A percentile compares a stretch with the other conserved stretches of the same genome.
These are phyloP conservation scores for Malacosoma neustria DNA, from an alignment of 2,888 invertebrate genomes.

Conservation along the genomic window DNA sequence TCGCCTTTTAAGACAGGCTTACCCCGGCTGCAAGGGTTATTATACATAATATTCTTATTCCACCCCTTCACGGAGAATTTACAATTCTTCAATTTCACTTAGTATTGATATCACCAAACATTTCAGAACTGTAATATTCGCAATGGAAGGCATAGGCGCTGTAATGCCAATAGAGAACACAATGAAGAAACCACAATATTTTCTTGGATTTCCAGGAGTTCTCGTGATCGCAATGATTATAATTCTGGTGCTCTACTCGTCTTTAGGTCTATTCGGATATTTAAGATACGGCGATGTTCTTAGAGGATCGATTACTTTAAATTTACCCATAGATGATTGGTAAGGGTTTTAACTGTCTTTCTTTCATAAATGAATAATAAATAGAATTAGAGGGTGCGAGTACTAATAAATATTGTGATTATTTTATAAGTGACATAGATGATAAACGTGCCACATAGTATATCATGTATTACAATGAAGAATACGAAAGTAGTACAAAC, in stretches of 20 bases:
- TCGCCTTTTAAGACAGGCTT: not conserved
- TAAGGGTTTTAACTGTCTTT: constrained; percentile 48
- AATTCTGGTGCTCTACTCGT: constrained; percentile 83
- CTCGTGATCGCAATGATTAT: constrained; percentile 89
- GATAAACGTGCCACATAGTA: too few species aligned
- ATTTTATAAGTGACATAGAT: too few species aligned
- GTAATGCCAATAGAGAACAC: constrained; percentile 95
- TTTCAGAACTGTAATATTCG: constrained; percentile 92
- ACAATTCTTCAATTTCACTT: too few species aligned
- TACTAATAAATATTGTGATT: too few species aligned
- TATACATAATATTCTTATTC: too few species aligned
- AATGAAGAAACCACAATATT: constrained; percentile 88
- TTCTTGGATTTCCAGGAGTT: constrained; percentile 88
- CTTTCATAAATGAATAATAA: too few species aligned
- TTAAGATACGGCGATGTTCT: constrained; percentile 85
- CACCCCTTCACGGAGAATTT: too few species aligned
- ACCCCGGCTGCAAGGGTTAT: not conserved
- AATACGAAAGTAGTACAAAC: too few species aligned
- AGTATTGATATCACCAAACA: constrained; percentile 3
- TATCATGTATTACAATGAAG: too few species aligned
- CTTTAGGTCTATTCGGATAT: constrained; percentile 93
- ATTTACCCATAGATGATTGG: constrained; percentile 81
- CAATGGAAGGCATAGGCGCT: constrained; percentile 96
- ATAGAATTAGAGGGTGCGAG: too few species aligned
- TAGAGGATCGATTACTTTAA: constrained; percentile 86